Percentiles rank a stretch among this genome's conserved stretches.
phyloP scores from a whole-genome alignment of 1,140 invertebrate species.

The Pseudomyrmex dendroicus region DNA sequence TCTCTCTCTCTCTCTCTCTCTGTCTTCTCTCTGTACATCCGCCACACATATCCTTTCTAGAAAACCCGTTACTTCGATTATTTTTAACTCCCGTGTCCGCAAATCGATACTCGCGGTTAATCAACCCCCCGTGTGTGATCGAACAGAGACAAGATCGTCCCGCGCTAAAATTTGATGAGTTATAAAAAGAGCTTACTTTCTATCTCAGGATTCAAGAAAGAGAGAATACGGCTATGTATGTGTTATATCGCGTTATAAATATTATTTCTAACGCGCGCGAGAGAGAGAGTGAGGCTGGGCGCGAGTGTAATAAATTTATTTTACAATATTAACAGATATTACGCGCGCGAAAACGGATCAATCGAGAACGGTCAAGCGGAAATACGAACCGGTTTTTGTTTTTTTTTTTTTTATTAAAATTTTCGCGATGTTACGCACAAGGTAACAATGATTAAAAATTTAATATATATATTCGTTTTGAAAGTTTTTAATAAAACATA shows the following conservation, averaged over 20 bases:
- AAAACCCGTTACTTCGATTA: slow-evolving; percentile 62
- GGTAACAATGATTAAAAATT: slow-evolving; percentile 38
- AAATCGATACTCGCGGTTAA: slow-evolving; percentile 50
- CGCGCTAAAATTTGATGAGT: slow-evolving; percentile 13
- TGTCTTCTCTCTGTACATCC: slow-evolving; percentile 60
- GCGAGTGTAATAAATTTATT: no score
- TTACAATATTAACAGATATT: slow-evolving; percentile 34
- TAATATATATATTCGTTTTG: slow-evolving; percentile 15
- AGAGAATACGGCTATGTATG: background rate
- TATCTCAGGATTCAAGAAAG: slow-evolving; percentile 2
- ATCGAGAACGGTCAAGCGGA: background rate
- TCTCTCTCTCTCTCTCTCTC: slow-evolving; percentile 42
- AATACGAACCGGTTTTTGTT: background rate
- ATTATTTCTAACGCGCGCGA: background rate
- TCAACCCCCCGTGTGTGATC: slow-evolving; percentile 30
- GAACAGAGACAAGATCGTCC: slow-evolving; percentile 25
- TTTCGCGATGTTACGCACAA: background rate
- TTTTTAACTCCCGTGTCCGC: slow-evolving; percentile 41
- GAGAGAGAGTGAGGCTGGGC: no score
- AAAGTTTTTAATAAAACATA: slow-evolving; percentile 41
- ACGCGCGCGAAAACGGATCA: background rate
- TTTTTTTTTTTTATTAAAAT: background rate
- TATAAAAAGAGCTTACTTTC: slow-evolving; percentile 29
- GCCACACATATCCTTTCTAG: slow-evolving; percentile 60
- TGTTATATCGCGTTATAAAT: background rate